Evolutionary conservation across 2,113 vertebrate species (phyloP), one percentile per base, ranked within the genome.

Genomic region (Corythornis madagascariensis): DNA sequence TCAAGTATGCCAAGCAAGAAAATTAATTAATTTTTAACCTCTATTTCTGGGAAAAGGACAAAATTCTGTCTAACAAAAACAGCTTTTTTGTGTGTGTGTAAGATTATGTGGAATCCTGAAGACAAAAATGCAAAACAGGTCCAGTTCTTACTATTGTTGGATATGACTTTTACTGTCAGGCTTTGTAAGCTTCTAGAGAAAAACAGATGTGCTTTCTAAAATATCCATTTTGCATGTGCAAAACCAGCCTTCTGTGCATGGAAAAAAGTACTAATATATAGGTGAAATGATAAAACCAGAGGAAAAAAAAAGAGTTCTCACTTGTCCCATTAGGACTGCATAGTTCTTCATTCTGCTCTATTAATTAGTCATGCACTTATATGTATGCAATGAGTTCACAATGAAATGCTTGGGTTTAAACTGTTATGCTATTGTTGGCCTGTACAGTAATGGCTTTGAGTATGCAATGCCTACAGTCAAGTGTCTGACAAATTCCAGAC

Each of bases 361-460:
- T 87, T 91, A 94, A 96, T 97, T 96, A 97, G 86, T 81, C 53
- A 80, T 72, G 83, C 29, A 85, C 47, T 59, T 80, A 78, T 71
- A 83, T 50, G 22, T 43, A 84, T 83, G 69, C 52, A 94, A 84
- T 42, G 72, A 91, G 52, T 78, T 94, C 89, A 83, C 86, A 92
- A 90, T 88, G 93, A 95, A 92, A 90, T 79, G 50, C 82, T 94
- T 91, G 74, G 77, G 47, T 89, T 95, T 71, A 94, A 93, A 96
- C 84, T 72, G 78, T 65, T 93, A 33, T 95, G 95, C 94, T 97
- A 76, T 96, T 96, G 92, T 95, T 97, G 96, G 95, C 93, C 75
- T 79, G 61, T n/a, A 90, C 88, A 95, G 66, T 87, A 66, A 91
- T 60, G 93, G 73, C 69, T 92, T 85, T 92, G 88, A 87, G 89